phyloP scores from a whole-genome alignment of 2,113 vertebrate species.

The Pangasianodon gigas region DNA sequence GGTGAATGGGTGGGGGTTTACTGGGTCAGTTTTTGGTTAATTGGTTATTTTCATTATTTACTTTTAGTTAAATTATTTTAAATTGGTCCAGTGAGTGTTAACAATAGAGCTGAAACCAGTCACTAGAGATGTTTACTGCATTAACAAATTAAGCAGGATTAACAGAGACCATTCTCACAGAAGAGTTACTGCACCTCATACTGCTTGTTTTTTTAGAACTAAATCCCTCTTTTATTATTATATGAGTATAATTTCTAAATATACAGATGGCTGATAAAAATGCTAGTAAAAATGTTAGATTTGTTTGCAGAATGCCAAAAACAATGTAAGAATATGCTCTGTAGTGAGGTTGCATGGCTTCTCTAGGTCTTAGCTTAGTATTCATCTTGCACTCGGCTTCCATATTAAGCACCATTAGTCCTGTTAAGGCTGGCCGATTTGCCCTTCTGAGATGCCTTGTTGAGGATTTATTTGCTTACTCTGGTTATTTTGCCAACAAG shows the following conservation, averaged over 20 bases:
- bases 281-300: too few species aligned
- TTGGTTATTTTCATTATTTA: neutral
- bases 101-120: neutral
- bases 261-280: neutral
- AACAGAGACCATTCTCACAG: neutral
- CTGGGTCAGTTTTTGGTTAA: neutral
- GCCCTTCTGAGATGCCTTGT: constrained; percentile 24
- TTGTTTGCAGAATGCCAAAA: too few species aligned
- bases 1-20: neutral
- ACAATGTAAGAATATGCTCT: neutral
- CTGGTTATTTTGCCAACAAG: constrained; percentile 36
- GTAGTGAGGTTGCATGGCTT: neutral
- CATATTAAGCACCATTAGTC: constrained; percentile 39
- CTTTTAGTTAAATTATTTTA: neutral
- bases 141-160: neutral
- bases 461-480: constrained; percentile 36
- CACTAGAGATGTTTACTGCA: neutral
- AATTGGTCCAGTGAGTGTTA: neutral
- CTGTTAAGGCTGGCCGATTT: constrained; percentile 24
- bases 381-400: constrained; percentile 9
- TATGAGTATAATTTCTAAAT: neutral
- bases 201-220: neutral
- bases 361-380: neutral
- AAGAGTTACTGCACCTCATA: neutral
- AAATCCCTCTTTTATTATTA: neutral